Base-by-base conservation (phyloP, 2,113 vertebrate species). In the Odontesthes bonariensis region DNA sequence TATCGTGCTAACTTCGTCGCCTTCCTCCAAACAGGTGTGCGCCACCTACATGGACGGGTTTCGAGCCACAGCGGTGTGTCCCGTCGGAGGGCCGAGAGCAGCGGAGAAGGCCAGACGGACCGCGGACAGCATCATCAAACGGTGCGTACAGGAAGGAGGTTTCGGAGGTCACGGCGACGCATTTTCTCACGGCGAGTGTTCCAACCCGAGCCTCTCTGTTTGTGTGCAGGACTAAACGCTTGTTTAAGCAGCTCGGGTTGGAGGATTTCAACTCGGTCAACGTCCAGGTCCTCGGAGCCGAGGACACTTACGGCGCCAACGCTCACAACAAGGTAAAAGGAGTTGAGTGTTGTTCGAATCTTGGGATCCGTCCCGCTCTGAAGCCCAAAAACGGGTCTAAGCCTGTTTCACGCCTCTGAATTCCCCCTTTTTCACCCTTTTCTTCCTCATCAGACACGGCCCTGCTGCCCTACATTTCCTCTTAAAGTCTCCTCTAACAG, bases 1-100 rank as follows among this genome's bases (percentile, higher is more conserved):
- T n/a, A n/a, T n/a, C n/a, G n/a, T n/a, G n/a, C n/a, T n/a, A n/a
- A n/a, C n/a, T n/a, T n/a, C 57, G 32, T 16, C 10, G 3, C 31
- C 3, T 6, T 11, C 38, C 1, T 0, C 20, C 27, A n/a, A n/a
- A n/a, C 83, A 97, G 95, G 95, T 97, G 58, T 97, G 94, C 79
- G 94, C 94, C 23, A 96, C 95, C 57, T 97, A 95, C 71, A 83
- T 94, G 81, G 95, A 96, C 61, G 95, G 96, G 1, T 96, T 95
- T 89, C 93, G 95, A 90, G 94, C 96, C 20, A 96, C 94, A 12
- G 95, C 96, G 1, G 95, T 96, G 31, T 97, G 95, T 88, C 92
- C 94, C 1, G 90, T 95, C 5, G 93, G 89, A 49, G 96, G 95
- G 0, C 95, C 94, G 6, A 93, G 93, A 73, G 93, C 95, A 0